Evolutionary conservation across 2,888 invertebrate species (phyloP).

Genomic region (Erebia ligea): DNA sequence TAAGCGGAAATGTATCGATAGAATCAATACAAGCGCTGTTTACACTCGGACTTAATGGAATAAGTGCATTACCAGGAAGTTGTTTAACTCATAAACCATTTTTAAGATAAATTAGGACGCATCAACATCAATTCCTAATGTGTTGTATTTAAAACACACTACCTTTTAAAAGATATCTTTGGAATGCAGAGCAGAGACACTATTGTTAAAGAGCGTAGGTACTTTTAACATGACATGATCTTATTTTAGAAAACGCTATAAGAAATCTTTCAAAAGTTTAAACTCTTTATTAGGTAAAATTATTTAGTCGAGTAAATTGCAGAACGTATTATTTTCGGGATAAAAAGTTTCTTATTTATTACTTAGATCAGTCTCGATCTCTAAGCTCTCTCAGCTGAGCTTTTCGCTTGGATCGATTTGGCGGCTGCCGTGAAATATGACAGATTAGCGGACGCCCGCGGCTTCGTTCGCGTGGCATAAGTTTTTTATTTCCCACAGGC

Average conservation of each 20-base stretch:
- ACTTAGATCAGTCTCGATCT: too few species aligned
- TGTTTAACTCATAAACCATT: constrained; percentile 62
- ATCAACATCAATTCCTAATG: constrained; percentile 52
- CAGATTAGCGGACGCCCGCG: too few species aligned
- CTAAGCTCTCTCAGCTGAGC: too few species aligned
- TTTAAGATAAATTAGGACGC: constrained; percentile 64
- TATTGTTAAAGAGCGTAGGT: constrained; percentile 15
- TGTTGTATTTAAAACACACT: constrained; percentile 49
- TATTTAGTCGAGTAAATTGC: too few species aligned
- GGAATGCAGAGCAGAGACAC: constrained; percentile 17
- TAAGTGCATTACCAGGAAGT: constrained; percentile 55
- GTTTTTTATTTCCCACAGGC: too few species aligned
- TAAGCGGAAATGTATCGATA: constrained; percentile 59
- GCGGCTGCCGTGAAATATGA: too few species aligned
- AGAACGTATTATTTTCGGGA: too few species aligned
- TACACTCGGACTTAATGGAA: constrained; percentile 30
- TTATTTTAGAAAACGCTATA: not conserved
- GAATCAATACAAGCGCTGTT: constrained; percentile 55
- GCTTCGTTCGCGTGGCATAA: too few species aligned
- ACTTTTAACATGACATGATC: not conserved
- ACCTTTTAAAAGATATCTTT: constrained; percentile 32
- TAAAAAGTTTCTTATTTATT: too few species aligned
- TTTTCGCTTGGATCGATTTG: too few species aligned
- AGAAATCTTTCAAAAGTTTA: not conserved
- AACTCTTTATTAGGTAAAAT: too few species aligned